These are phyloP conservation scores for Apotomis turbidana DNA, from an alignment of 2,888 invertebrate species.

Conservation along the genomic window DNA sequence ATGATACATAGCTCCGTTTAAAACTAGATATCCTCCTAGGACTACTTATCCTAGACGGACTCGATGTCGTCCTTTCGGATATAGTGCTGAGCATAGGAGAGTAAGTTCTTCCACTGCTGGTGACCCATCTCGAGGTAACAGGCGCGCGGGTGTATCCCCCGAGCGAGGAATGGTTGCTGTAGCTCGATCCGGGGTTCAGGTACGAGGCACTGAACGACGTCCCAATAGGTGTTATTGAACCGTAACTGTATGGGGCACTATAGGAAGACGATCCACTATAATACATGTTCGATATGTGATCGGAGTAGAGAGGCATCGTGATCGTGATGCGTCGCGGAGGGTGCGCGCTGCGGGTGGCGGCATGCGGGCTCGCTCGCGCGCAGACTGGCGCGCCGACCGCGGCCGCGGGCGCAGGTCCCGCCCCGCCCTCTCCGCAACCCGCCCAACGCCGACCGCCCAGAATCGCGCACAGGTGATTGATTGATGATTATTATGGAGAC, in stretches of 20 bases:
- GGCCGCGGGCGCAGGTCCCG: constrained; percentile 51
- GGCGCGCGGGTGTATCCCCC: constrained; percentile 82
- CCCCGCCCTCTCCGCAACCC: constrained; percentile 44
- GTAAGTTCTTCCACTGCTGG: constrained; percentile 80
- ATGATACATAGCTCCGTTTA: constrained; percentile 75
- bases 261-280: constrained; percentile 79
- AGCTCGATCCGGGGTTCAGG: constrained; percentile 76
- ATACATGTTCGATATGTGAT: constrained; percentile 85
- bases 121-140: constrained; percentile 68
- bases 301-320: constrained; percentile 87
- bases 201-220: constrained; percentile 79
- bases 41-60: constrained; percentile 72
- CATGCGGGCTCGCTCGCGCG: constrained; percentile 59
- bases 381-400: constrained; percentile 62
- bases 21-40: constrained; percentile 78
- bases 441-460: constrained; percentile 50
- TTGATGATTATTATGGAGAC: constrained; percentile 68
- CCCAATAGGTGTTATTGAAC: constrained; percentile 71
- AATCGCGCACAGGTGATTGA: constrained; percentile 70
- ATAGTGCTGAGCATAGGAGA: constrained; percentile 90
- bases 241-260: constrained; percentile 75
- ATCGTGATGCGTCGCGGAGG: constrained; percentile 66
- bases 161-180: constrained; percentile 79
- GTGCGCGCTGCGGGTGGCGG: constrained; percentile 56
- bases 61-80: constrained; percentile 73